Conservation (phyloP, 2,797 vertebrate species). For the Macroramphosus scolopax region DNA sequence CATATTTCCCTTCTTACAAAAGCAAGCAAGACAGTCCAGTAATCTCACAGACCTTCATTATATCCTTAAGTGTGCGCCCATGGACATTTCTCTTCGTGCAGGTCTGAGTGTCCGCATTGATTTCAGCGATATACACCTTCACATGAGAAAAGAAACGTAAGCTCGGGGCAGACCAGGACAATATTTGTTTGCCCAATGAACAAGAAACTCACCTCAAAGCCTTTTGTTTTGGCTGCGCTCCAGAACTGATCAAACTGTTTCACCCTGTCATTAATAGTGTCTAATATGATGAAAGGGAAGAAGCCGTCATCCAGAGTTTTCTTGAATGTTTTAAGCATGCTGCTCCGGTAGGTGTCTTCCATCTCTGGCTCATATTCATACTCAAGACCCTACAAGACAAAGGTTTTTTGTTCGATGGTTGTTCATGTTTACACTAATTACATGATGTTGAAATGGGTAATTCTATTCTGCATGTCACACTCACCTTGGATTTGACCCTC, state of each 20-base stretch:
- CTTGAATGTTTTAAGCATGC: conserved; percentile 98
- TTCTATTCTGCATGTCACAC: conserved; percentile 17
- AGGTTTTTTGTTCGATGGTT: not conserved
- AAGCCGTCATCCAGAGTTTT: conserved; percentile 98
- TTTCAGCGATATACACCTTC: conserved; percentile 97
- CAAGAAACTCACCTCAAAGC: conserved; percentile 96
- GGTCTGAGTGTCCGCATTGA: conserved; percentile 91
- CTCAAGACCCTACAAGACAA: conserved; percentile 84
- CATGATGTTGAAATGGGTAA: no score
- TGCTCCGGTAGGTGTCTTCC: conserved; percentile 95
- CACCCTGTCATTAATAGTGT: conserved; percentile 93
- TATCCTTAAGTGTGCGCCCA: conserved; percentile 90
- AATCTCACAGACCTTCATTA: conserved; percentile 83
- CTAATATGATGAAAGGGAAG: conserved; percentile 98
- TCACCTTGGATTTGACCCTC: conserved; percentile 92
- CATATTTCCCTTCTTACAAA: not conserved
- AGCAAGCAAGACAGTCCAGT: not conserved
- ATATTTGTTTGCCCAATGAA: no score
- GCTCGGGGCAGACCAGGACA: no score
- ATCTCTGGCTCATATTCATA: conserved; percentile 98
- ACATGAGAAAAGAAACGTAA: conserved; percentile 19
- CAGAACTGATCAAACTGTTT: conserved; percentile 98
- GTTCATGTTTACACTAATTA: not conserved
- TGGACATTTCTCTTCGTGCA: conserved; percentile 97
- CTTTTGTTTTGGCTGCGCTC: conserved; percentile 98